These are phyloP conservation scores for Diorhabda carinulata DNA, from an alignment of 1,140 invertebrate species.

Conservation along the genomic window DNA sequence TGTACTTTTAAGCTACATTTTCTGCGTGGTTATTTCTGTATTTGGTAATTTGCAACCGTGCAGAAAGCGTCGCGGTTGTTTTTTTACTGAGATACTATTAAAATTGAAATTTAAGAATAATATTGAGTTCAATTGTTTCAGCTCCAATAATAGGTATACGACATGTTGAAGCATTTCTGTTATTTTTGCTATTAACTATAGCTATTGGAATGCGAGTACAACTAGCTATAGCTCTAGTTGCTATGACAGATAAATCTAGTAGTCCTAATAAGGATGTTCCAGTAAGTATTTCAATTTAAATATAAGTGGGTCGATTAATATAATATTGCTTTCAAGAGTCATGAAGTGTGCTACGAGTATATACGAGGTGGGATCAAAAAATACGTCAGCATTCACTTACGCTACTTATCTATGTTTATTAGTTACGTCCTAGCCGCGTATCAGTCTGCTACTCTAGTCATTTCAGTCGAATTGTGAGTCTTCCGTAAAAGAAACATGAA, in stretches of 20 bases:
- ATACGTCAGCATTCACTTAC: too few relatives aligned
- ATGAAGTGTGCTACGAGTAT: too few relatives aligned
- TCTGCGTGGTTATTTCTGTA: too few relatives aligned
- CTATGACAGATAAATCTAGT: conserved; percentile 58
- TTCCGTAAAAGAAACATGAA: too few relatives aligned
- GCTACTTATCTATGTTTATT: too few relatives aligned
- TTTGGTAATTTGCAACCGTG: not conserved
- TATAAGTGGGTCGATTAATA: too few relatives aligned
- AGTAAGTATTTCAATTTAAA: conserved; percentile 32
- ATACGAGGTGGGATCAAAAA: too few relatives aligned
- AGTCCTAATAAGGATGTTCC: conserved; percentile 39
- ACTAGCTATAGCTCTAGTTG: conserved; percentile 67
- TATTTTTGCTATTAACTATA: conserved; percentile 61
- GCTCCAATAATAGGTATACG: conserved; percentile 54
- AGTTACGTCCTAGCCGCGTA: too few relatives aligned
- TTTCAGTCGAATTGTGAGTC: too few relatives aligned
- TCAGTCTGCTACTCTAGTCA: too few relatives aligned
- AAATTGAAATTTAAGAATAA: not conserved
- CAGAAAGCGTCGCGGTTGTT: not conserved
- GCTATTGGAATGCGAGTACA: conserved; percentile 64
- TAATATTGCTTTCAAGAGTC: too few relatives aligned
- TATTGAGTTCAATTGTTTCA: conserved; percentile 7
- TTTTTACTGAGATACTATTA: not conserved
- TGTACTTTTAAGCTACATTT: too few relatives aligned
- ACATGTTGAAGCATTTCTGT: conserved; percentile 59